Conservation (phyloP, 2,113 vertebrate species). For the Nicator chloris region DNA sequence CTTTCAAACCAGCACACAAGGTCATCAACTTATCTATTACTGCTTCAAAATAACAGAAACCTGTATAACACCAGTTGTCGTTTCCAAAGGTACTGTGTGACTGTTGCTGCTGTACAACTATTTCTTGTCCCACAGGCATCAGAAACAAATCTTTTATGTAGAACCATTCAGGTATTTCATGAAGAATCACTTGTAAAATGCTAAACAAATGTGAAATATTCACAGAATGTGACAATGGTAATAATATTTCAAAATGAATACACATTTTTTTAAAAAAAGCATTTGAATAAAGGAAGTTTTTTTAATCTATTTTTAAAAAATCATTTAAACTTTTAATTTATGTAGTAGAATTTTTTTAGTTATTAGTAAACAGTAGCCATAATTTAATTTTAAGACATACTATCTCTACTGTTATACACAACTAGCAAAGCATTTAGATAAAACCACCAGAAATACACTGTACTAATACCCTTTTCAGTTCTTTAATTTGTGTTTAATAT, state of each 20-base stretch:
- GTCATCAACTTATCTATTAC: neutral
- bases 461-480: neutral
- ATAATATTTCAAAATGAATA: neutral
- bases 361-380: neutral
- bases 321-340: neutral
- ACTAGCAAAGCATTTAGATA: neutral
- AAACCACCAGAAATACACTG: neutral
- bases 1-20: no score
- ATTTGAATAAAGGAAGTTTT: neutral
- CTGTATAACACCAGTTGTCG: neutral
- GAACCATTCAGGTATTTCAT: neutral
- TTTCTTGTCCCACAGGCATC: neutral
- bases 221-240: neutral
- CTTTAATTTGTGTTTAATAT: neutral
- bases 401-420: neutral
- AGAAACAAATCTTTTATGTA: neutral
- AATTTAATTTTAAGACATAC: neutral
- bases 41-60: neutral
- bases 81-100: neutral
- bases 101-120: neutral
- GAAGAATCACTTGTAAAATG: neutral
- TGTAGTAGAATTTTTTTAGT: neutral
- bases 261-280: neutral
- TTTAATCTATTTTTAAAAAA: neutral
- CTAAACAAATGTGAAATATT: neutral